Base-by-base conservation (phyloP, 2,797 vertebrate species). In the Tolypeutes matacus region DNA sequence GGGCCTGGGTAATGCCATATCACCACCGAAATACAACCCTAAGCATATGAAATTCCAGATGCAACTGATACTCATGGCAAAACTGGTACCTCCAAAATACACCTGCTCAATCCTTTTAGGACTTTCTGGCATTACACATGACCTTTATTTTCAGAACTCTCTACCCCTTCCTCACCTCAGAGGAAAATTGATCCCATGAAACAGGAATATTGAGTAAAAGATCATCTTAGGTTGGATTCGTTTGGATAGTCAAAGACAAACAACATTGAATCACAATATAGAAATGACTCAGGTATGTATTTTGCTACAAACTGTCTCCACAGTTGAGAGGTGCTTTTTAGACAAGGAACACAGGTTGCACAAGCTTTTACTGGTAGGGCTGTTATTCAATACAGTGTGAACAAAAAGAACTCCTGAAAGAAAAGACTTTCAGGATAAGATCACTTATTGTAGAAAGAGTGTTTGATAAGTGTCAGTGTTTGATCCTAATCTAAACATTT, bases 21-120 rank as follows among this genome's bases (percentile, higher is more conserved):
- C 3, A 84, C 13, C 23, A 70, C 46, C 46, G 21, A 76, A 75
- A 76, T 39, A 1, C 69, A 82, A 29, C 51, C 60, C 84, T 76
- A 53, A 18, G 73, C 53, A 76, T 88, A 70, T 31, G n/a, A 60
- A 88, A 70, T 87, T 92, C 65, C 77, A 53, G 70, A 34, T 62
- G 64, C 56, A 72, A 3, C 39, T 82, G 81, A 49, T 42, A 60
- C 27, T 75, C 76, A 82, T 21, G 34, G 23, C 51, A 88, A 92
- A 76, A 56, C 20, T 23, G 10, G 7, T 81, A 49, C 31, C 27
- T 91, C 25, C n/a, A 70, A 86, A 85, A 84, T 53, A 53, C 21
- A 75, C 27, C 21, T 62, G 10, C 53, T 31, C 77, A 76, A 69
- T 34, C 29, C 10, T 18, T 29, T 13, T 53, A 10, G 5, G 60